These are phyloP conservation scores for Orthonyx spaldingii DNA, from an alignment of 2,113 vertebrate genomes.

Conservation along the genomic window DNA sequence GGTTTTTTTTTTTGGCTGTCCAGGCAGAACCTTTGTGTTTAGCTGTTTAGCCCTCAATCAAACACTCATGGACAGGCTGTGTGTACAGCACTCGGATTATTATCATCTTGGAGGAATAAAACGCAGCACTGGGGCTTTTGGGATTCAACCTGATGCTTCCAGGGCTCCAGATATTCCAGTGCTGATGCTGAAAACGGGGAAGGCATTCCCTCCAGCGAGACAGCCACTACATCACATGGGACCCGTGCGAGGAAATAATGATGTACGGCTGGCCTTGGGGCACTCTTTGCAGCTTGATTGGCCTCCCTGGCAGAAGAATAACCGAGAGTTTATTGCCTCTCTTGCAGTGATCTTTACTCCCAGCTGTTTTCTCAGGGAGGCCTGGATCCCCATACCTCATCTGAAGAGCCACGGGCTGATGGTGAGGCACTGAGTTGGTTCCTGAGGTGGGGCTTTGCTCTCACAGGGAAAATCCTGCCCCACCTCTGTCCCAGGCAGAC, in stretches of 20 bases:
- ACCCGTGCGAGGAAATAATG: neutral
- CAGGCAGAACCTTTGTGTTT: neutral
- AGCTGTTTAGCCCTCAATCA: neutral
- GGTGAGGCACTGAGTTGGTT: neutral
- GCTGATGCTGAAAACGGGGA: neutral
- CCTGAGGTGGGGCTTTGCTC: neutral
- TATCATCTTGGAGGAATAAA: neutral
- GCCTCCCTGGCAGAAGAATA: conserved; percentile 51
- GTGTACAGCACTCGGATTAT: neutral
- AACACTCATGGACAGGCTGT: neutral
- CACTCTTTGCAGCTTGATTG: conserved; percentile 49
- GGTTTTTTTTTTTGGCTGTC: neutral
- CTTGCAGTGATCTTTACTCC: conserved; percentile 31
- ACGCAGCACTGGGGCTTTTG: neutral
- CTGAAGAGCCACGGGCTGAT: neutral
- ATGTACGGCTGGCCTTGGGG: conserved; percentile 45
- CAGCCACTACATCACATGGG: conserved; percentile 5
- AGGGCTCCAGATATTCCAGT: neutral
- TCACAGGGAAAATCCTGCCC: rapidly evolving
- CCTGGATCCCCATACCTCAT: neutral
- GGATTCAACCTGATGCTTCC: neutral
- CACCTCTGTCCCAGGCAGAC: neutral
- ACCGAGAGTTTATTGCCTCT: conserved; percentile 36
- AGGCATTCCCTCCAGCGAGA: conserved; percentile 3
- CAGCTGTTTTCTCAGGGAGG: conserved; percentile 24